phyloP scores from a whole-genome alignment of 2,888 invertebrate species.

The Eupithecia tripunctaria region DNA sequence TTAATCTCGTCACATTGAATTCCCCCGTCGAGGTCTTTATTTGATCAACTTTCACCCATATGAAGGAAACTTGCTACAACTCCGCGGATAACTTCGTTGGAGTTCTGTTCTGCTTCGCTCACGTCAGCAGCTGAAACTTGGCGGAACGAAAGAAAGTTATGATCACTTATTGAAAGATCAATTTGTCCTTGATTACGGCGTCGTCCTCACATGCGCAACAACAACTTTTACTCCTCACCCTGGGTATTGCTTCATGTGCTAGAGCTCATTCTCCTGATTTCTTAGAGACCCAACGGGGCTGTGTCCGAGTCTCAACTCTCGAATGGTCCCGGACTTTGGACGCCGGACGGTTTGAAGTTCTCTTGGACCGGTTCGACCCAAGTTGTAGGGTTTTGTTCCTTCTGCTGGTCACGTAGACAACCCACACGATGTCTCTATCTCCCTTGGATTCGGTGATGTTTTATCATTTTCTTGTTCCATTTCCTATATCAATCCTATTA shows the following conservation, averaged over 20 bases:
- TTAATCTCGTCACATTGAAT: neutral
- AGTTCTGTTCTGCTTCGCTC: neutral
- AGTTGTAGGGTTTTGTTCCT: too few species aligned
- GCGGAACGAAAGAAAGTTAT: neutral
- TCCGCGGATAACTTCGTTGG: neutral
- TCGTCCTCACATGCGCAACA: neutral
- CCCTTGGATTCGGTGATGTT: too few species aligned
- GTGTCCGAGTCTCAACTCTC: too few species aligned
- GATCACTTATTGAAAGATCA: constrained; percentile 4
- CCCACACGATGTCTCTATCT: too few species aligned
- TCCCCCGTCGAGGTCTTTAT: neutral
- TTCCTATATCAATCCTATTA: neutral
- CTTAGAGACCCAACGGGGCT: too few species aligned
- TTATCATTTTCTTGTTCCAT: neutral
- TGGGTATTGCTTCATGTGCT: too few species aligned
- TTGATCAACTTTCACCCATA: constrained; percentile 6
- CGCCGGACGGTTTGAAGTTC: too few species aligned
- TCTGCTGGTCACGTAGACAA: too few species aligned
- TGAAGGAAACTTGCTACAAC: constrained; percentile 2
- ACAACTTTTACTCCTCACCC: too few species aligned
- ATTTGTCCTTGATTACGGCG: neutral
- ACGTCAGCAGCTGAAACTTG: constrained; percentile 5
- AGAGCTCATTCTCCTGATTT: too few species aligned
- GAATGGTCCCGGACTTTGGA: too few species aligned
- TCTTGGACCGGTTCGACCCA: too few species aligned